phyloP scores from a whole-genome alignment of 1,140 invertebrate genomes.

The Temnothorax longispinosus region DNA sequence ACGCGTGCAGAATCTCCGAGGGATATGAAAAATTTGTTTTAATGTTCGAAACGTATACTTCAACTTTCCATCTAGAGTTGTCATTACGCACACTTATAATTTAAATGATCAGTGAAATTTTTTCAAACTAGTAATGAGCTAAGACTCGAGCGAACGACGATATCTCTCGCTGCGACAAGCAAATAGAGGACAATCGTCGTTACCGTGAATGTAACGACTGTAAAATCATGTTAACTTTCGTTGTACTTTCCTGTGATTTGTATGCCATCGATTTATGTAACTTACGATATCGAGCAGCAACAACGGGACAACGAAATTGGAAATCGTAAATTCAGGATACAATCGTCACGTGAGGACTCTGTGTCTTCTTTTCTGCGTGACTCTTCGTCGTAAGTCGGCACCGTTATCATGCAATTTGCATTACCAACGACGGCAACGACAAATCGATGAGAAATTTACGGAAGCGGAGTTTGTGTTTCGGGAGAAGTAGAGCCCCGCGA shows the following conservation, averaged over 20 bases:
- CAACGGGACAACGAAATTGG: background rate
- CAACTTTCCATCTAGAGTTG: slow-evolving; percentile 2
- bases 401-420: background rate
- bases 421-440: background rate
- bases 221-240: slow-evolving; percentile 23
- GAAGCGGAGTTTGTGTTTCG: too few relatives aligned
- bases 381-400: background rate
- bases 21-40: background rate
- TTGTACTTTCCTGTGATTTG: slow-evolving; percentile 16
- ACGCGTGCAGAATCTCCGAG: background rate
- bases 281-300: background rate
- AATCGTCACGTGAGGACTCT: background rate
- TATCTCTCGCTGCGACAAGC: background rate
- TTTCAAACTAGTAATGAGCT: slow-evolving; percentile 9
- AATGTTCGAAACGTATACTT: background rate
- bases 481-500: background rate
- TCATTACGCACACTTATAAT: background rate
- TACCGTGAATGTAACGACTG: slow-evolving; percentile 1
- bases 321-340: background rate
- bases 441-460: background rate
- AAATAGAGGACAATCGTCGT: background rate
- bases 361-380: background rate
- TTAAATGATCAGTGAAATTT: slow-evolving; percentile 5
- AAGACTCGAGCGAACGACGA: background rate
- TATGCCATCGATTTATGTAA: slow-evolving; percentile 36